These are phyloP conservation scores for Sarcophaga subvicina DNA, from an alignment of 2,888 invertebrate species.

Conservation along the genomic window DNA sequence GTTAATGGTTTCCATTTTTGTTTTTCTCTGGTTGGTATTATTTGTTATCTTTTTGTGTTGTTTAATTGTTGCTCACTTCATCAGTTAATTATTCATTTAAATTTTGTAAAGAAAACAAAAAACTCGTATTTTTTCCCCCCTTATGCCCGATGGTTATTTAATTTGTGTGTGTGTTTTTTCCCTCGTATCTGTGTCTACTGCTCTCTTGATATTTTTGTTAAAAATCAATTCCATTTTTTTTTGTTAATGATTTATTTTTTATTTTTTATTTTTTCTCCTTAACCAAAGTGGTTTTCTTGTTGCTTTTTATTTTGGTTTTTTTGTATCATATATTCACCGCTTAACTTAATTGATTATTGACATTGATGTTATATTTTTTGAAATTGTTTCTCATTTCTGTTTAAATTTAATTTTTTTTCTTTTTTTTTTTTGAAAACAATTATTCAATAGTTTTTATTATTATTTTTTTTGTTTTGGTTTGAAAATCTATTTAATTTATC, in stretches of 20 bases:
- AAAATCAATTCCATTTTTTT: constrained; percentile 41
- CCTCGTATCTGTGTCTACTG: not conserved
- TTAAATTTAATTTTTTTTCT: constrained; percentile 11
- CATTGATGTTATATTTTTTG: constrained; percentile 47
- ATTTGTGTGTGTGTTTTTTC: constrained; percentile 5
- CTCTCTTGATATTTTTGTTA: constrained; percentile 26
- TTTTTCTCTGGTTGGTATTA: constrained; percentile 11
- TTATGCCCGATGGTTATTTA: constrained; percentile 14
- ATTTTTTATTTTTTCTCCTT: too few species aligned
- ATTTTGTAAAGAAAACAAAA: not conserved
- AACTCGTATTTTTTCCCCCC: not conserved
- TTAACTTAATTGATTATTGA: constrained; percentile 54
- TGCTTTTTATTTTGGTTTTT: not conserved
- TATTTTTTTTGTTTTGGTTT: constrained; percentile 20
- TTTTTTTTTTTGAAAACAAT: not conserved
- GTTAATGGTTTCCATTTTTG: constrained; percentile 28
- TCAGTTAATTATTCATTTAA: constrained; percentile 43
- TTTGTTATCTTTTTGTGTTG: not conserved
- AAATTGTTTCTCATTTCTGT: constrained; percentile 6
- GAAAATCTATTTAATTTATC: constrained; percentile 44
- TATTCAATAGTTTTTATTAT: not conserved
- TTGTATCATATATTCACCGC: constrained; percentile 18
- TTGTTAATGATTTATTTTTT: not conserved
- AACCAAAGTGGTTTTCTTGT: not conserved
- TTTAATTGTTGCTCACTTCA: constrained; percentile 56